phyloP scores from a whole-genome alignment of 2,888 invertebrate species.

The Leptopilina drosophilae region DNA sequence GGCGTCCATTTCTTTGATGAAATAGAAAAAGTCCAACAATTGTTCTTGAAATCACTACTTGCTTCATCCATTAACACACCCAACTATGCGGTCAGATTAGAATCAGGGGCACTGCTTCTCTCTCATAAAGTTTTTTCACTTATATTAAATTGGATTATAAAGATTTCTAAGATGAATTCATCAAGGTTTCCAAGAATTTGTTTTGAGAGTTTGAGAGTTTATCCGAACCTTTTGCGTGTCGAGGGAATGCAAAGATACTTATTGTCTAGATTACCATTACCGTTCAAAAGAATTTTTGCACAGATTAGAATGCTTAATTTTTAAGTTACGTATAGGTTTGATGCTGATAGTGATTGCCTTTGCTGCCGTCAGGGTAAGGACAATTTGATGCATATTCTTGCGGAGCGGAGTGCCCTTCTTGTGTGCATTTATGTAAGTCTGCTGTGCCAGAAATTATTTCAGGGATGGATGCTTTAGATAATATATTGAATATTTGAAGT shows the following conservation, averaged over 20 bases:
- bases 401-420: background rate
- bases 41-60: too few relatives aligned
- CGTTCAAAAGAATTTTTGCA: background rate
- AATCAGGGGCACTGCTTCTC: too few relatives aligned
- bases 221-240: background rate
- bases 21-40: too few relatives aligned
- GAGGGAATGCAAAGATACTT: background rate
- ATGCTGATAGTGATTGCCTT: background rate
- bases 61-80: too few relatives aligned
- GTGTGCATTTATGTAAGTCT: background rate
- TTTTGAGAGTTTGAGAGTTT: constrained; percentile 1
- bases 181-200: background rate
- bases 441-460: background rate
- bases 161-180: background rate
- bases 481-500: background rate
- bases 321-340: background rate
- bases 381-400: background rate
- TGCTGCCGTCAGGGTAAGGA: background rate
- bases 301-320: background rate
- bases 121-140: background rate
- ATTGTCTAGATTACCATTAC: background rate
- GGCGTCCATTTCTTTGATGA: too few relatives aligned
- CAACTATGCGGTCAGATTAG: too few relatives aligned
- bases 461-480: background rate
- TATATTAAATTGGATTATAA: background rate